phyloP scores from a whole-genome alignment of 64 coral and sea anemone species.

The Pocillopora damicornis region DNA sequence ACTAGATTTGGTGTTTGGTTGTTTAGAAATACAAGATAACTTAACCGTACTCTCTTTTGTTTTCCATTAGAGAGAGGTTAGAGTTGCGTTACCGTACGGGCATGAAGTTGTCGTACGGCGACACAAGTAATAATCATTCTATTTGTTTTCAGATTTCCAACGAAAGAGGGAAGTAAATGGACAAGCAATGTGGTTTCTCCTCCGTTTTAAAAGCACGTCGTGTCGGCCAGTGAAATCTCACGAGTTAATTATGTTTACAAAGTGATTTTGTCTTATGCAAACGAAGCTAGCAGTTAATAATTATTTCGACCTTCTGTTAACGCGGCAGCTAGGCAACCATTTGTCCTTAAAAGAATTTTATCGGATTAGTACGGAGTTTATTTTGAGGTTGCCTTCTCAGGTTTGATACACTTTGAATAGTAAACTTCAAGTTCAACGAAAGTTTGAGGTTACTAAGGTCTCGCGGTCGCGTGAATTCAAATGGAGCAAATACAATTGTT shows the following conservation, averaged over 20 bases:
- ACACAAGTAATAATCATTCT: too few relatives aligned
- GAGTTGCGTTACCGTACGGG: too few relatives aligned
- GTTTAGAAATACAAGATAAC: too few relatives aligned
- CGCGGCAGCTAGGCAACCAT: slow-evolving; percentile 7
- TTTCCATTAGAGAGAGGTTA: too few relatives aligned
- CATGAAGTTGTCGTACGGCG: too few relatives aligned
- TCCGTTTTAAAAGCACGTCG: too few relatives aligned
- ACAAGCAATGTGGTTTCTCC: too few relatives aligned
- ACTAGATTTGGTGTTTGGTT: too few relatives aligned
- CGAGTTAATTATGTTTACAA: neutral
- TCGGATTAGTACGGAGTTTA: neutral
- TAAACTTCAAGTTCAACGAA: neutral
- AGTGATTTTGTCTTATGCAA: neutral
- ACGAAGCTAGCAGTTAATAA: neutral
- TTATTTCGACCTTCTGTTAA: neutral
- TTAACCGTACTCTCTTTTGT: too few relatives aligned
- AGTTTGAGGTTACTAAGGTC: neutral
- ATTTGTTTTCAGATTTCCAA: too few relatives aligned
- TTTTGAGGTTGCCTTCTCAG: neutral
- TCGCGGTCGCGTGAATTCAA: neutral
- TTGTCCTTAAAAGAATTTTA: neutral
- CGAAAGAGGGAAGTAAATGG: too few relatives aligned
- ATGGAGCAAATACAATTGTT: neutral
- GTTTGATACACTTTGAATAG: neutral
- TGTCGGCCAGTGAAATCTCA: neutral